phyloP scores from a whole-genome alignment of 2,888 invertebrate species.

The Nezara viridula region DNA sequence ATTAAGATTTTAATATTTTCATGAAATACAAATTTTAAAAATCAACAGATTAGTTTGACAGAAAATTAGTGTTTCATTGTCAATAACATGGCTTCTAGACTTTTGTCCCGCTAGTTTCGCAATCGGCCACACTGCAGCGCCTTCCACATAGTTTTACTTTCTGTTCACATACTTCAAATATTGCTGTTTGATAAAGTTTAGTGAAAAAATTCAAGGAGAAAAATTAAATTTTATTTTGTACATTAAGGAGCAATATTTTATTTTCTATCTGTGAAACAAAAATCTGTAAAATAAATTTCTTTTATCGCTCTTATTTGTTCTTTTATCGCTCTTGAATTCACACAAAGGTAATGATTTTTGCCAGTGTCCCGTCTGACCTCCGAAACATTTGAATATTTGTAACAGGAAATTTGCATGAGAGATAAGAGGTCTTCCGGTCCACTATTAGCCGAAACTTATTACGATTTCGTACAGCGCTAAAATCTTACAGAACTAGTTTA shows the following conservation, averaged over 20 bases:
- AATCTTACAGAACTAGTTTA: background rate
- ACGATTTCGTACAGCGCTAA: background rate
- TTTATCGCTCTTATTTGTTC: background rate
- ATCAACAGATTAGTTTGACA: too few relatives aligned
- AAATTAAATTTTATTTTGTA: background rate
- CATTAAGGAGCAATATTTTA: background rate
- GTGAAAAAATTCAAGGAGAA: too few relatives aligned
- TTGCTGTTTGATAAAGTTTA: too few relatives aligned
- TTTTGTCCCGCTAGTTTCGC: too few relatives aligned
- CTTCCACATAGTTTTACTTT: too few relatives aligned
- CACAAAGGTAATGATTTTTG: background rate
- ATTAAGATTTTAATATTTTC: too few relatives aligned
- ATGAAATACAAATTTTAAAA: too few relatives aligned
- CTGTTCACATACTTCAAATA: too few relatives aligned
- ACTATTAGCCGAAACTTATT: background rate
- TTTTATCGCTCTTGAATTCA: too few relatives aligned
- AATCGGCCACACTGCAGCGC: too few relatives aligned
- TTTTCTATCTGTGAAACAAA: background rate
- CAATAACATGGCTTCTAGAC: too few relatives aligned
- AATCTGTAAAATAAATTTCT: background rate
- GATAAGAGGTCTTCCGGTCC: background rate
- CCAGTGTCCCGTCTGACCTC: background rate
- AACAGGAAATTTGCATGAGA: slow-evolving; percentile 2
- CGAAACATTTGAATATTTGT: slow-evolving; percentile 19
- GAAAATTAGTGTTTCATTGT: too few relatives aligned